Percentiles rank a stretch among this genome's conserved stretches.
These are phyloP conservation scores for Nephrotoma appendiculata DNA, from an alignment of 2,888 invertebrate species.

Conservation along the genomic window DNA sequence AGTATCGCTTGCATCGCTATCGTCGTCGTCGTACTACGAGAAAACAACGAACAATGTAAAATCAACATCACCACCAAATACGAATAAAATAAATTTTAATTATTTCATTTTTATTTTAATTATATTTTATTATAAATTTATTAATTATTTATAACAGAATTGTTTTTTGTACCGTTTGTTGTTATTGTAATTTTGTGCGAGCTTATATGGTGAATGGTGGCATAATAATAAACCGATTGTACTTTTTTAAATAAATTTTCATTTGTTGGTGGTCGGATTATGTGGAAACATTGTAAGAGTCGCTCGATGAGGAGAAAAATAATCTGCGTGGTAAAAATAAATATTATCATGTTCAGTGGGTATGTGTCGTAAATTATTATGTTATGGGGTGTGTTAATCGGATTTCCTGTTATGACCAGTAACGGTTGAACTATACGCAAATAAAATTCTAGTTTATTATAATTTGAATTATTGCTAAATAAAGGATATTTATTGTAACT, in stretches of 20 bases:
- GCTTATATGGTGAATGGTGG: background rate
- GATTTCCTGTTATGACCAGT: background rate
- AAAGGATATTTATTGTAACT: too few relatives aligned
- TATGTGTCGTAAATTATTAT: background rate
- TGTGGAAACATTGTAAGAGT: background rate
- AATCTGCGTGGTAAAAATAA: background rate
- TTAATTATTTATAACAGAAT: background rate
- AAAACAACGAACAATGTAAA: background rate
- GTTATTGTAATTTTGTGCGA: background rate
- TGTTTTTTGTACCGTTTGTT: background rate
- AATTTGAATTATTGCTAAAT: too few relatives aligned
- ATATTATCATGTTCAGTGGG: background rate
- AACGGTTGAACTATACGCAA: background rate
- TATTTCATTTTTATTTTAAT: background rate
- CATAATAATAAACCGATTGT: background rate
- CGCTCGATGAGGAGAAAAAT: background rate
- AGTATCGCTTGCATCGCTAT: background rate
- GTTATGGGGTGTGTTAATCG: background rate
- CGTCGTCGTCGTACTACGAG: background rate
- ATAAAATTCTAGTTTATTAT: too few relatives aligned
- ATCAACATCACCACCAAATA: background rate
- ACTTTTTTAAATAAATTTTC: background rate
- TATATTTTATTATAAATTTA: background rate
- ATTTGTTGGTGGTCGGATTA: background rate
- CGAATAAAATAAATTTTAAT: background rate